These are phyloP conservation scores for Callipepla squamata DNA, from an alignment of 2,113 vertebrate species.

Conservation along the genomic window DNA sequence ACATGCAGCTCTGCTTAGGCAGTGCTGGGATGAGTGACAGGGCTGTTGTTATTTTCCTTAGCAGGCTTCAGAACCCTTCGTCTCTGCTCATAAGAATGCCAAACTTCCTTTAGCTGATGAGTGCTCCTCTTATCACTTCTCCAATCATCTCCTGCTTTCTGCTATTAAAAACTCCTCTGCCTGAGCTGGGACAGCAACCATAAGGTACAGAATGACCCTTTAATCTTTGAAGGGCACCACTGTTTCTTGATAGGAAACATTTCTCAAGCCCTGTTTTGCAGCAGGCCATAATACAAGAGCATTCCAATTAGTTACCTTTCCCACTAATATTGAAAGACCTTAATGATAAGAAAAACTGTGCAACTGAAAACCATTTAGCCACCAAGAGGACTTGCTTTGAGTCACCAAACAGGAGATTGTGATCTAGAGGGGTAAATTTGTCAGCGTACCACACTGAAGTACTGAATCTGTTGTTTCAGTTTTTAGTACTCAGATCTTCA, in stretches of 20 bases:
- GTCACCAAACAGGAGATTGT: not conserved
- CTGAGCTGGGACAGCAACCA: not conserved
- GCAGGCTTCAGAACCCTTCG: not conserved
- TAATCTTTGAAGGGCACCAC: not conserved
- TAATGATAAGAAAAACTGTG: not conserved
- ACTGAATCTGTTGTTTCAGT: not conserved
- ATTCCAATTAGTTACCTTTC: not conserved
- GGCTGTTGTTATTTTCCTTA: constrained; percentile 29
- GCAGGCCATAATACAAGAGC: not conserved
- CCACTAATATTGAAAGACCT: not conserved
- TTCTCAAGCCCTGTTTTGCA: not conserved
- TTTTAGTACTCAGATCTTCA: not conserved
- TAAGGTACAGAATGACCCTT: not conserved
- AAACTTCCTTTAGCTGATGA: not conserved
- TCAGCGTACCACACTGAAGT: not conserved
- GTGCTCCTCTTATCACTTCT: not conserved
- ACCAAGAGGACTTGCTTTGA: not conserved
- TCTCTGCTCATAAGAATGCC: not conserved
- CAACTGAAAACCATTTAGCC: not conserved
- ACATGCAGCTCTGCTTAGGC: not conserved
- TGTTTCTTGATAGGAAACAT: not conserved
- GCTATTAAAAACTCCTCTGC: not conserved
- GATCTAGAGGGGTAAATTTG: not conserved
- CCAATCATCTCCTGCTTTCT: not conserved
- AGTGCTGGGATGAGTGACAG: not conserved